Percentiles rank a stretch among this genome's conserved stretches.
phyloP scores from a whole-genome alignment of 2,797 vertebrate genomes.

The Crax fasciolata region DNA sequence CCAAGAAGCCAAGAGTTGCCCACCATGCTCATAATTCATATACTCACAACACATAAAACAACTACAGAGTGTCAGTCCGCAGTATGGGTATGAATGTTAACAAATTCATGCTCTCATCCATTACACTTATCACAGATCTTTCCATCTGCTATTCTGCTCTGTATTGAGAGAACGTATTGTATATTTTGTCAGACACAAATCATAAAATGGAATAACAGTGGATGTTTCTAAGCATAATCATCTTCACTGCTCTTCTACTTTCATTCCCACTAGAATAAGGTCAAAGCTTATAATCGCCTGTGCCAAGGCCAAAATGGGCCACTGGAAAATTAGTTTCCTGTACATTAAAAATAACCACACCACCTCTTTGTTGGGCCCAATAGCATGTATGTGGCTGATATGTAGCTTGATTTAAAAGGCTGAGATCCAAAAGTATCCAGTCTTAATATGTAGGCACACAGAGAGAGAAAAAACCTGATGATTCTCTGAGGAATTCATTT shows the following conservation, averaged over 20 bases:
- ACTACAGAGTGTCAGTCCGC: accelerated
- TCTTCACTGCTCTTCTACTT: neutral
- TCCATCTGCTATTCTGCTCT: neutral
- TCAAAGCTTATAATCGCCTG: neutral
- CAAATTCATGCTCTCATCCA: neutral
- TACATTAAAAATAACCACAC: neutral
- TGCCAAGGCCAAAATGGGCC: neutral
- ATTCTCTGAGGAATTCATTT: neutral
- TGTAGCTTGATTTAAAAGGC: neutral
- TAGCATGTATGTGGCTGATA: neutral
- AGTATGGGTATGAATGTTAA: neutral
- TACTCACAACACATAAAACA: neutral
- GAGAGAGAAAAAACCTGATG: neutral
- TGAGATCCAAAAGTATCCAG: accelerated
- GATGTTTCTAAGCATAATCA: neutral
- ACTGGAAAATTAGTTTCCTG: neutral
- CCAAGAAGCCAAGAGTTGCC: neutral
- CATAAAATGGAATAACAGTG: neutral
- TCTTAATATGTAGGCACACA: neutral
- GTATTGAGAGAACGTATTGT: neutral
- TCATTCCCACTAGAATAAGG: neutral
- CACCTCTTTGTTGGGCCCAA: neutral
- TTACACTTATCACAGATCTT: neutral
- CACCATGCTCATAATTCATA: neutral
- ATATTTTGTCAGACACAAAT: neutral